phyloP scores from a whole-genome alignment of 2,113 vertebrate genomes.

The Polypterus senegalus region DNA sequence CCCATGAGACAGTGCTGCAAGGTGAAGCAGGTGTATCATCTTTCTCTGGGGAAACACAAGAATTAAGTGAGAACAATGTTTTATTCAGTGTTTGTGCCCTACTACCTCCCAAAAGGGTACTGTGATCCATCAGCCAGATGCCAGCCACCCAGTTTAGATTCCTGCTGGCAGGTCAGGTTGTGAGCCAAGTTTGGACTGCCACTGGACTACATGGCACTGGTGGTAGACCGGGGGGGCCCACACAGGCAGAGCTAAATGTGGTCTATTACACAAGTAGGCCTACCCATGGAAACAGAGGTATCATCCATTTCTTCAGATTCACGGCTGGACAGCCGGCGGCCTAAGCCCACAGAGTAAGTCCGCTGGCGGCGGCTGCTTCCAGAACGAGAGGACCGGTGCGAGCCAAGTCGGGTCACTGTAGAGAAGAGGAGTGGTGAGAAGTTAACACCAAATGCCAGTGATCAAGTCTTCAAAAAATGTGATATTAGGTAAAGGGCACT shows the following conservation, averaged over 20 bases:
- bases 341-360: conserved; percentile 38
- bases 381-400: conserved; percentile 21
- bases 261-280: background rate
- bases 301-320: conserved; percentile 44
- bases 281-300: conserved; percentile 48
- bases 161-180: no score
- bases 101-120: conserved; percentile 10
- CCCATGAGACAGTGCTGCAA: conserved; percentile 53
- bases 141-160: no score
- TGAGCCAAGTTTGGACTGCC: no score
- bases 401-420: conserved; percentile 37
- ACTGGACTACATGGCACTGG: no score
- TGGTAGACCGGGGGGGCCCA: background rate
- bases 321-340: conserved; percentile 35
- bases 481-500: no score
- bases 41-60: conserved; percentile 42
- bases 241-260: background rate
- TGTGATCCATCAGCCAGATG: background rate
- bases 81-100: no score
- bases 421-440: background rate
- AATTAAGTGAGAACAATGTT: no score
- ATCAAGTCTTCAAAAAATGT: no score
- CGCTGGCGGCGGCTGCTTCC: conserved; percentile 34
- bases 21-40: conserved; percentile 50
- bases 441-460: no score